Base-by-base conservation (phyloP, 2,888 invertebrate species). In the Drosophila yooni region DNA sequence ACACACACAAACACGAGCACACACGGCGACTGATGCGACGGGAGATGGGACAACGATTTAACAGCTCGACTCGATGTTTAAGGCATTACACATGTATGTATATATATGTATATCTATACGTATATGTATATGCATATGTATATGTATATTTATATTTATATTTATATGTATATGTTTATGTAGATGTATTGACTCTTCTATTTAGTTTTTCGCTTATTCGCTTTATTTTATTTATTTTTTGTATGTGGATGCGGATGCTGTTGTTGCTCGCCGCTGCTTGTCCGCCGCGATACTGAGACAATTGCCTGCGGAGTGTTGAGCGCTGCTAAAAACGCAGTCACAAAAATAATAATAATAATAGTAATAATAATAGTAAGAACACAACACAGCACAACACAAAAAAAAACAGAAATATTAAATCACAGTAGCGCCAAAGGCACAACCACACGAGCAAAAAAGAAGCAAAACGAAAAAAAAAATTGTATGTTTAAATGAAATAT, bases 211-310 rank as follows among this genome's bases (percentile, higher is more conserved):
- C 53, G 34, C n/a, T 40, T 11, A 25, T 51, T 51, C 3, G 13
- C 11, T 59, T 40, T 25, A 21, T 40, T 27, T 46, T 33, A 25
- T 27, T 46, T 27, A 27, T 61, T 46, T 40, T 29, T 51, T 61
- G 31, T 51, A 29, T 34, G 46, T 38, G 52, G 21, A 58, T 63
- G 54, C 63, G 63, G 52, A 51, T 59, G 58, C 64, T 76, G 58
- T 75, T 74, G 88, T 80, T 88, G 83, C 74, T 83, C 53, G 71
- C 75, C 71, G 83, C 74, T 83, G 85, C 79, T 70, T 84, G 87
- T 74, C 72, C 79, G 72, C 71, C 87, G 74, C 70, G 69, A 76
- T 70, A 85, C 89, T 85, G 77, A 87, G 50, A 46, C 67, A 64
- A 64, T 59, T 58, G 79, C 59, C 68, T 50, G 50, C 53, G 50